A percentile compares a stretch with the other conserved stretches of the same genome.
Evolutionary conservation across 2,888 invertebrate species (phyloP).

Genomic region (Cephalotes varians): DNA sequence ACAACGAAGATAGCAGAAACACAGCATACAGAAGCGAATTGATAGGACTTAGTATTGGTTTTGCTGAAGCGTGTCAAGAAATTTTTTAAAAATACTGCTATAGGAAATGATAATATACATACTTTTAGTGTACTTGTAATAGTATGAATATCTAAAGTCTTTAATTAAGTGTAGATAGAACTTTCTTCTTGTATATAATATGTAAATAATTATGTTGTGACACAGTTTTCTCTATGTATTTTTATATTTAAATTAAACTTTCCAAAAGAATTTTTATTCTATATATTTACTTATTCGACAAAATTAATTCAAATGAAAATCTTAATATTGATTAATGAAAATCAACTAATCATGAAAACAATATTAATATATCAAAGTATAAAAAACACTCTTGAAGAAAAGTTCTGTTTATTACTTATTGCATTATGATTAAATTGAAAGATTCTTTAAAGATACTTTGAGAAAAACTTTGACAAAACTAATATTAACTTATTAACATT

Average conservation of each 20-base stretch:
- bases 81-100: not conserved
- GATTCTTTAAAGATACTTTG: not conserved
- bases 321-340: not conserved
- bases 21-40: constrained; percentile 52
- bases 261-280: not conserved
- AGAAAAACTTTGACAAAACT: not conserved
- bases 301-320: not conserved
- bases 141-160: not conserved
- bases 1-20: constrained; percentile 9
- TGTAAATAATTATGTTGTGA: constrained; percentile 23
- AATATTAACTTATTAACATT: not conserved
- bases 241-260: constrained; percentile 7
- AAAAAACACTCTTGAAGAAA: not conserved
- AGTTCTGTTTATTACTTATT: not conserved
- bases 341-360: not conserved
- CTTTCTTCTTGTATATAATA: not conserved
- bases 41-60: constrained; percentile 13
- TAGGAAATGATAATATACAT: not conserved
- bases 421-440: not conserved
- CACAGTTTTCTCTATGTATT: not conserved
- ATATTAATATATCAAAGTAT: not conserved
- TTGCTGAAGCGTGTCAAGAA: not conserved
- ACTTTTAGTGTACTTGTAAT: not conserved
- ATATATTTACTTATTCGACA: not conserved
- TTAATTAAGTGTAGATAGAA: not conserved